Base-by-base conservation (phyloP, 2,113 vertebrate species). In the Ondatra zibethicus region DNA sequence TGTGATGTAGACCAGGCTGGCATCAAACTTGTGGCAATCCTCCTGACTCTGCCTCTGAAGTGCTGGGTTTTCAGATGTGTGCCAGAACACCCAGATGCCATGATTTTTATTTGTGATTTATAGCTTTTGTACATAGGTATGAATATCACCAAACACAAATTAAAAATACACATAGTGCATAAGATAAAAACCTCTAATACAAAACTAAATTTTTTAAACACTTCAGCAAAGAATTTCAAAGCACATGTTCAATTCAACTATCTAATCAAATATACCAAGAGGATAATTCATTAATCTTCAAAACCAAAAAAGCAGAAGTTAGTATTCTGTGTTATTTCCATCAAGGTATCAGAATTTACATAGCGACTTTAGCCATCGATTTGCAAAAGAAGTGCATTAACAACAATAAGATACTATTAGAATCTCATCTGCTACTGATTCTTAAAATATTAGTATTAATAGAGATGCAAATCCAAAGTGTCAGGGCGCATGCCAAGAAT, bases 371-470 rank as follows among this genome's bases (percentile, higher is more conserved):
- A 95, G 78, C 87, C 58, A 88, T 76, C 58, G 70, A 47, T 47
- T 96, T 52, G 68, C 25, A 93, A 95, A 90, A 90, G 12, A 92
- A 94, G 7, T 94, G 86, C 93, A 90, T 95, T 84, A 89, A 90
- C 95, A 94, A 82, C n/a, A 94, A 94, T 95, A 89, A 96, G 84
- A 94, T 84, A 93, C n/a, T 89, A 93, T 84, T 81, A 93, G 89
- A 81, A 85, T 94, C 81, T 96, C 61, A 95, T 91, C 45, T 96
- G 93, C 75, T 96, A 87, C 45, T 75, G 82, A 52, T 88, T 96
- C 45, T 95, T 80, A 80, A 95, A 97, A 39, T 90, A 92, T 89
- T 95, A 76, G 21, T 80, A 97, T 91, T 92, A 97, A 97, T 70
- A 45, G 73, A 91, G 21, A 39, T 50, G 88, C 92, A 95, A 95